These are phyloP conservation scores for Catagonus wagneri DNA, from an alignment of 2,113 vertebrate species.

Conservation along the genomic window DNA sequence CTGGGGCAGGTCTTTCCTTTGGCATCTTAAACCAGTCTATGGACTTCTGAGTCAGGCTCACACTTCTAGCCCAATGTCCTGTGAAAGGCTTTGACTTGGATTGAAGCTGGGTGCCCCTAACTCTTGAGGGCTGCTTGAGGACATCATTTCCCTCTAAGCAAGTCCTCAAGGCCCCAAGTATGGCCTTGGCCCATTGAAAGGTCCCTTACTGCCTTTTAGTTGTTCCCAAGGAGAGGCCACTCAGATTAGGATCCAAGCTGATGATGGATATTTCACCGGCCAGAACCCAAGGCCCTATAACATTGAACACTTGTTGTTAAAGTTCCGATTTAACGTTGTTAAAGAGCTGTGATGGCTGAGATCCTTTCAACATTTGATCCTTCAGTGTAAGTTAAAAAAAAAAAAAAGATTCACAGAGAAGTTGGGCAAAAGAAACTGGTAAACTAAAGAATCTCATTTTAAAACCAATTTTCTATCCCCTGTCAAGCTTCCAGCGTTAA, in stretches of 20 bases:
- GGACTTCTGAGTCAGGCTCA: neutral
- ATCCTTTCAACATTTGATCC: conserved; percentile 32
- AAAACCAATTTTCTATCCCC: conserved; percentile 49
- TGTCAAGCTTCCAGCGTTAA: conserved; percentile 46
- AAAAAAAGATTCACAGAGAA: conserved; percentile 7
- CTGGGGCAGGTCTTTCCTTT: neutral
- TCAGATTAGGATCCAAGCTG: conserved; percentile 19
- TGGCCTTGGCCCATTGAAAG: neutral
- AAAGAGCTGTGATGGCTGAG: neutral
- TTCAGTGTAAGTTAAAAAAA: neutral
- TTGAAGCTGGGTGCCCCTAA: neutral
- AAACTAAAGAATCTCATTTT: conserved; percentile 63
- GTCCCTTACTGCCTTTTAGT: neutral
- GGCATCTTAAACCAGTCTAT: conserved; percentile 7
- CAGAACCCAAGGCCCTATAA: neutral
- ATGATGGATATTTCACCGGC: neutral
- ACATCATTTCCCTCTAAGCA: neutral
- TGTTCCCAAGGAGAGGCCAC: neutral
- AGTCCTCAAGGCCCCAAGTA: neutral
- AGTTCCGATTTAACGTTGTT: neutral
- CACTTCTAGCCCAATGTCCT: neutral
- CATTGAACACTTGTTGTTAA: neutral
- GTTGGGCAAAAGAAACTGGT: neutral
- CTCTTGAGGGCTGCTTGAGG: neutral
- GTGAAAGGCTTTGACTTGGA: neutral